Percentiles rank a stretch among this genome's conserved stretches.
These are phyloP conservation scores for Clarias gariepinus DNA, from an alignment of 2,113 vertebrate genomes.

Conservation along the genomic window DNA sequence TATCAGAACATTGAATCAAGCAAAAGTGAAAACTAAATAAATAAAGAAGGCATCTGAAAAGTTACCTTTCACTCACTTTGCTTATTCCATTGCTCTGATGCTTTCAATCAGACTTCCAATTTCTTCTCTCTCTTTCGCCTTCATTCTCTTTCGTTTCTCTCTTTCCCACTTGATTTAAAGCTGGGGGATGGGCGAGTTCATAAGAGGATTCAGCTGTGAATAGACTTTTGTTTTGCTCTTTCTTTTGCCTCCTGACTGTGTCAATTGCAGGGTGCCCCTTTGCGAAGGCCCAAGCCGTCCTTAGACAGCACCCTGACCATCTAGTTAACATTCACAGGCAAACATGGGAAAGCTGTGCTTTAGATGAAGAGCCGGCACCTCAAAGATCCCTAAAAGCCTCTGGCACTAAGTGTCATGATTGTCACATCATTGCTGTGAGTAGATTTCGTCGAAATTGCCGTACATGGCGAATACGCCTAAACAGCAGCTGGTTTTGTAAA, in stretches of 20 bases:
- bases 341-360: conserved; percentile 60
- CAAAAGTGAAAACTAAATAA: not conserved
- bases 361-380: conserved; percentile 36
- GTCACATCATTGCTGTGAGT: not conserved
- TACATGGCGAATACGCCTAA: not conserved
- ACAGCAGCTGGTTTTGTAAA: conserved; percentile 4
- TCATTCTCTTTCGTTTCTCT: conserved; percentile 72
- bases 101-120: conserved; percentile 72
- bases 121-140: conserved; percentile 70
- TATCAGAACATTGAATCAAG: conserved; percentile 13
- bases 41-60: conserved; percentile 61
- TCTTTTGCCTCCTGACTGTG: conserved; percentile 90
- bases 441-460: not conserved
- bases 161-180: conserved; percentile 65
- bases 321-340: conserved; percentile 91
- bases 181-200: conserved; percentile 78
- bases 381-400: conserved; percentile 17
- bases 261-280: conserved; percentile 86
- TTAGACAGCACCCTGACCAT: conserved; percentile 72
- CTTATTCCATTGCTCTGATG: conserved; percentile 76
- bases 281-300: conserved; percentile 78
- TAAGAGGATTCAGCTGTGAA: conserved; percentile 84
- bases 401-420: conserved; percentile 19
- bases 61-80: conserved; percentile 84
- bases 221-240: conserved; percentile 94